Evolutionary conservation across 2,888 invertebrate species (phyloP), one percentile per base, ranked within the genome.

Genomic region (Tenthredo livida): DNA sequence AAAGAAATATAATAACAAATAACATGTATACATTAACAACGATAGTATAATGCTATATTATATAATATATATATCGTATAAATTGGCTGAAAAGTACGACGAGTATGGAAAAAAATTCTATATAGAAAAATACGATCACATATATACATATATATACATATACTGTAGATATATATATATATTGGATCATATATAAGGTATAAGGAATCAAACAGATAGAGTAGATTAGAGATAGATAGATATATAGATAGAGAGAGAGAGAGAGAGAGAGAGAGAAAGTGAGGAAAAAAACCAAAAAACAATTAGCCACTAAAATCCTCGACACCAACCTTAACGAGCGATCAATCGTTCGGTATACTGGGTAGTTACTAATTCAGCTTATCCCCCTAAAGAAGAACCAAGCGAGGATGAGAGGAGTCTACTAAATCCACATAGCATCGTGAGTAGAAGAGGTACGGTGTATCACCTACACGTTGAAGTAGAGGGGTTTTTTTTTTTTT

Each of bases 291-390:
- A 5, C 40, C 40, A 40, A 84, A 40, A 43, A 78, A 33, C 43
- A 50, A 15, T 50, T 54, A 77, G 77, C 50, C 25, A 77, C 50
- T 33, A 54, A 54, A 77, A 77, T 77, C 77, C 54, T 17, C 25
- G 77, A 50, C 77, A 77, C 77, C 50, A 77, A 77, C 58, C 58
- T 80, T 80, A 80, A 80, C 61, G 61, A 80, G 40, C 37, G 40
- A 80, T 80, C 80, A 80, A 80, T 80, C 58, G 47, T 54, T 78
- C 77, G 58, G 58, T 80, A 80, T 61, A 58, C 80, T 61, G 58
- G 80, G 33, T 61, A 80, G n/a, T 58, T 61, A 61, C 80, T 80
- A 80, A 80, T 80, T 80, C 25, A 58, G 50, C 61, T 77, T 77
- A 29, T 54, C 29, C 33, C 47, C 50, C 77, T 29, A 73, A 40